Evolutionary conservation across 1,140 invertebrate genomes (phyloP).

Genomic region (Lepidurus arcticus): DNA sequence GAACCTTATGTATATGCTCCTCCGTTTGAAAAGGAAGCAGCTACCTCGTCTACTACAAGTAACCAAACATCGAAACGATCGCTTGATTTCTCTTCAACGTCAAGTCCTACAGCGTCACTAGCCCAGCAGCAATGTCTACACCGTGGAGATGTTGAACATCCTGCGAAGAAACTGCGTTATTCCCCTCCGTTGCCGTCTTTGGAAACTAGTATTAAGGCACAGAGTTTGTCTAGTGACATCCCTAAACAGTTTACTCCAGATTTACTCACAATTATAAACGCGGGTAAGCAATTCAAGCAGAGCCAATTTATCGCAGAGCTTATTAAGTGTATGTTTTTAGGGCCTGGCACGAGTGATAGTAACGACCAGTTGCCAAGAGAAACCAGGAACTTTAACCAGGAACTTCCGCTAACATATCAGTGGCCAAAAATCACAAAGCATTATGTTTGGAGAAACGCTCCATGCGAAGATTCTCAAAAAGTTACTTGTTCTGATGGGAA

Average conservation of each 20-base stretch:
- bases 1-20: conserved; percentile 15
- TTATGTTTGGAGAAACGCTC: background rate
- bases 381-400: background rate
- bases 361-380: too few species aligned
- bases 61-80: conserved; percentile 40
- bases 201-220: background rate
- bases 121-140: background rate
- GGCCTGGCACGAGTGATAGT: too few species aligned
- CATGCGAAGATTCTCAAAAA: background rate
- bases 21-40: conserved; percentile 39
- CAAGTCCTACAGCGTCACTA: background rate
- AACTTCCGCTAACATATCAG: background rate
- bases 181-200: background rate
- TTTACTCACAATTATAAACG: background rate
- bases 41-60: conserved; percentile 37
- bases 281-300: background rate
- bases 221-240: background rate
- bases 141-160: background rate
- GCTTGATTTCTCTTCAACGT: conserved; percentile 22
- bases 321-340: background rate
- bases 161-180: background rate
- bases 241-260: background rate
- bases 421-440: background rate
- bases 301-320: background rate
- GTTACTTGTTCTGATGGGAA: background rate